These are phyloP conservation scores for Drosophila simulans DNA, from an alignment of 1,140 invertebrate species.

Conservation along the genomic window DNA sequence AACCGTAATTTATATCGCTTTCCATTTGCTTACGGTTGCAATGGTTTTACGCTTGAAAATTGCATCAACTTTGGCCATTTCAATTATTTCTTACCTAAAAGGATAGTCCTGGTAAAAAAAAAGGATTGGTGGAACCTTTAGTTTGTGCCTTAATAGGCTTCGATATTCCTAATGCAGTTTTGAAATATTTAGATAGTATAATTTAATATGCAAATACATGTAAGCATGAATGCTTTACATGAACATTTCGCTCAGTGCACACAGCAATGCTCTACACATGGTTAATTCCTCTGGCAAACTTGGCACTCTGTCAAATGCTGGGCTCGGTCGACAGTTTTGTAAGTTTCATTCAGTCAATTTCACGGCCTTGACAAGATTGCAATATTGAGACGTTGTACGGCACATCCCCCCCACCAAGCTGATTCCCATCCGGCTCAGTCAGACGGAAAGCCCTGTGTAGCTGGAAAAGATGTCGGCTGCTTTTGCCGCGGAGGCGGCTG, in stretches of 20 bases:
- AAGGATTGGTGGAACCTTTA: too few relatives aligned
- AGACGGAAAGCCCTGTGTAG: constrained; percentile 57
- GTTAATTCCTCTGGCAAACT: constrained; percentile 35
- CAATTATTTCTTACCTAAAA: neutral
- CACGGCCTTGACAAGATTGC: constrained; percentile 57
- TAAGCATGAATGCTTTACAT: too few relatives aligned
- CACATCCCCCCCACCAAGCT: neutral
- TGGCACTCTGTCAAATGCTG: constrained; percentile 50
- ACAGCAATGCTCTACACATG: constrained; percentile 19
- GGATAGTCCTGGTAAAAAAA: too few relatives aligned
- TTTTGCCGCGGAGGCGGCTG: constrained; percentile 45
- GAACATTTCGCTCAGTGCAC: constrained; percentile 7
- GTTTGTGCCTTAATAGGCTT: too few relatives aligned
- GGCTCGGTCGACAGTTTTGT: constrained; percentile 57
- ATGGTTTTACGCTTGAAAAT: constrained; percentile 38
- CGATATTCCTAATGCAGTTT: too few relatives aligned
- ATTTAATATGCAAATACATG: neutral
- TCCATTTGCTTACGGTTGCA: constrained; percentile 41
- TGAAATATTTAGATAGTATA: neutral
- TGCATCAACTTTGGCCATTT: constrained; percentile 7
- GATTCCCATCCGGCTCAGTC: constrained; percentile 24
- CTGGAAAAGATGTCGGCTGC: constrained; percentile 69
- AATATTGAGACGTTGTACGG: constrained; percentile 61
- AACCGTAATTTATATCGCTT: constrained; percentile 49
- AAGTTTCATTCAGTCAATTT: constrained; percentile 67